These are phyloP conservation scores for Tupaia tana DNA, from an alignment of 2,113 vertebrate species.

Conservation along the genomic window DNA sequence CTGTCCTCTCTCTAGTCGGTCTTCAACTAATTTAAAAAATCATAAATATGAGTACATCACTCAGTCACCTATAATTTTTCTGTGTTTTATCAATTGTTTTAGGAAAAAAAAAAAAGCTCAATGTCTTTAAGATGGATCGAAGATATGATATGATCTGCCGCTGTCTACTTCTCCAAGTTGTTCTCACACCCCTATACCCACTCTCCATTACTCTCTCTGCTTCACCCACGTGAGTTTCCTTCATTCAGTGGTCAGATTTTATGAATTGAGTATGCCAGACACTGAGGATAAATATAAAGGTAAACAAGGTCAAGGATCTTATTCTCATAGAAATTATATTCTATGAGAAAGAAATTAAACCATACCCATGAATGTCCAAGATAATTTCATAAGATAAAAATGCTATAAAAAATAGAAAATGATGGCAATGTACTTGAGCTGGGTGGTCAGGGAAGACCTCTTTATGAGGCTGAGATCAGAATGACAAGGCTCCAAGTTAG, in stretches of 20 bases:
- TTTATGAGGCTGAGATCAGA: background rate
- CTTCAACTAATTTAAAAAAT: slow-evolving; percentile 16
- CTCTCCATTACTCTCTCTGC: background rate
- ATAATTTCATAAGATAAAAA: background rate
- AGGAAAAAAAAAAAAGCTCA: background rate
- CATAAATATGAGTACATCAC: background rate
- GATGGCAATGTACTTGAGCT: background rate
- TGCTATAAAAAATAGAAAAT: background rate
- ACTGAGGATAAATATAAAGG: background rate
- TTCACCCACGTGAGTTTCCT: background rate
- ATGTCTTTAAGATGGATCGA: background rate
- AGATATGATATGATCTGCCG: background rate
- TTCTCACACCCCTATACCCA: background rate
- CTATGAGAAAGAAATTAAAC: background rate
- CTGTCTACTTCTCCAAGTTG: background rate
- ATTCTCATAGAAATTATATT: background rate
- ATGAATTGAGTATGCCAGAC: background rate
- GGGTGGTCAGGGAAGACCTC: background rate
- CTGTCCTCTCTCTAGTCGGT: background rate
- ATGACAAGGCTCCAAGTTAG: background rate
- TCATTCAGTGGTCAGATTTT: background rate
- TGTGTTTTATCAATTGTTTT: background rate
- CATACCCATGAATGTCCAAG: background rate
- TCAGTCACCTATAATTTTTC: background rate
- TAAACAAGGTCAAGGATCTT: background rate